These are phyloP conservation scores for Pseudoips prasinana DNA, from an alignment of 2,888 invertebrate genomes.

Conservation along the genomic window DNA sequence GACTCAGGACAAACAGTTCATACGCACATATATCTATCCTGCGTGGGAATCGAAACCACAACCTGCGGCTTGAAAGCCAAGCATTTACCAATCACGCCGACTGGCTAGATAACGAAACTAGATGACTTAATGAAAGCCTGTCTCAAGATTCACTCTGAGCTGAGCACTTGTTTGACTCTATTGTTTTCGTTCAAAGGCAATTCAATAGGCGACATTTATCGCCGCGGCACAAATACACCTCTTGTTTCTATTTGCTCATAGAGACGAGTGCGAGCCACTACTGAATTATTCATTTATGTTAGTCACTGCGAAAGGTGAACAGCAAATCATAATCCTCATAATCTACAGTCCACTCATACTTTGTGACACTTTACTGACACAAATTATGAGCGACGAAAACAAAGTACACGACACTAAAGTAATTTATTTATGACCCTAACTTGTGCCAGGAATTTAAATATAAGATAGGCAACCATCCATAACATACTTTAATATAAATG, in stretches of 20 bases:
- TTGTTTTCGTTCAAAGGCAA: constrained; percentile 39
- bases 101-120: constrained; percentile 29
- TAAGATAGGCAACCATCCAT: too few relatives aligned
- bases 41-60: too few relatives aligned
- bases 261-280: constrained; percentile 20
- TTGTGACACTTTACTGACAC: constrained; percentile 24
- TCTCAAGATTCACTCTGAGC: constrained; percentile 27
- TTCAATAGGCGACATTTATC: constrained; percentile 34
- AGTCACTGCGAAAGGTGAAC: constrained; percentile 24
- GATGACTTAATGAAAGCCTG: constrained; percentile 29
- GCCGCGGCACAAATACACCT: constrained; percentile 24
- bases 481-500: too few relatives aligned
- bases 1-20: too few relatives aligned
- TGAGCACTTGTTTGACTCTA: constrained; percentile 25
- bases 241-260: constrained; percentile 34
- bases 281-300: constrained; percentile 36
- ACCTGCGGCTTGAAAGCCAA: too few relatives aligned
- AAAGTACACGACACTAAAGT: constrained; percentile 12
- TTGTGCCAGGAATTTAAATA: too few relatives aligned
- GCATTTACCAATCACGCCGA: too few relatives aligned
- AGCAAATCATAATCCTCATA: constrained; percentile 35
- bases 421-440: not conserved
- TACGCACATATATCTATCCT: too few relatives aligned
- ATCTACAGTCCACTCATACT: constrained; percentile 23
- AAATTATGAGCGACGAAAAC: constrained; percentile 21